These are phyloP conservation scores for Ectemnius lituratus DNA, from an alignment of 2,888 invertebrate species.

Conservation along the genomic window DNA sequence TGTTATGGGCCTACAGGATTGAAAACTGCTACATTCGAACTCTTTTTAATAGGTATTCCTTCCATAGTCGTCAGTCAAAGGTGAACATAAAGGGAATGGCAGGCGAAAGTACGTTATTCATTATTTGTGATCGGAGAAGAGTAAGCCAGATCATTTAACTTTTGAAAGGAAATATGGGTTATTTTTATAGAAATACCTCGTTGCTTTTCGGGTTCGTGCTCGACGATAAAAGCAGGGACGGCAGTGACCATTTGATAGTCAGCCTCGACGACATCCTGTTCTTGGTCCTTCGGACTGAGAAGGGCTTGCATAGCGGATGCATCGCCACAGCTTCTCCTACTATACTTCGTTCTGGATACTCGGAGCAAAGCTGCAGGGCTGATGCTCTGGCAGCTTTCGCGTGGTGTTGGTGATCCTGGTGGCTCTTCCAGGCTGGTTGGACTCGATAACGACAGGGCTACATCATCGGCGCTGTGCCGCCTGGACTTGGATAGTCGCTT, in stretches of 20 bases:
- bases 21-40: too few relatives aligned
- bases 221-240: conserved; percentile 87
- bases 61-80: too few relatives aligned
- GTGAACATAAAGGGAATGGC: too few relatives aligned
- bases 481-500: conserved; percentile 84
- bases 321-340: conserved; percentile 72
- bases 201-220: conserved; percentile 82
- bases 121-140: too few relatives aligned
- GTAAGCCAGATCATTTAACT: background rate
- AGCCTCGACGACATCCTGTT: conserved; percentile 66
- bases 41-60: too few relatives aligned
- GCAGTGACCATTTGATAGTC: conserved; percentile 88
- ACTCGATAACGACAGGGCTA: conserved; percentile 68
- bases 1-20: too few relatives aligned
- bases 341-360: conserved; percentile 68
- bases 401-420: conserved; percentile 57
- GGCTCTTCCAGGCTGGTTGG: conserved; percentile 65
- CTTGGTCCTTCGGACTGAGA: conserved; percentile 54
- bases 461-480: conserved; percentile 83
- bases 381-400: conserved; percentile 48
- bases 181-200: conserved; percentile 76
- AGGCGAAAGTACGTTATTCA: too few relatives aligned
- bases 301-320: conserved; percentile 66
- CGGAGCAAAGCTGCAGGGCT: conserved; percentile 51
- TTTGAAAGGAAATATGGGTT: background rate